Evolutionary conservation across 2,113 vertebrate species (phyloP).

Genomic region (Macroglossus sobrinus): DNA sequence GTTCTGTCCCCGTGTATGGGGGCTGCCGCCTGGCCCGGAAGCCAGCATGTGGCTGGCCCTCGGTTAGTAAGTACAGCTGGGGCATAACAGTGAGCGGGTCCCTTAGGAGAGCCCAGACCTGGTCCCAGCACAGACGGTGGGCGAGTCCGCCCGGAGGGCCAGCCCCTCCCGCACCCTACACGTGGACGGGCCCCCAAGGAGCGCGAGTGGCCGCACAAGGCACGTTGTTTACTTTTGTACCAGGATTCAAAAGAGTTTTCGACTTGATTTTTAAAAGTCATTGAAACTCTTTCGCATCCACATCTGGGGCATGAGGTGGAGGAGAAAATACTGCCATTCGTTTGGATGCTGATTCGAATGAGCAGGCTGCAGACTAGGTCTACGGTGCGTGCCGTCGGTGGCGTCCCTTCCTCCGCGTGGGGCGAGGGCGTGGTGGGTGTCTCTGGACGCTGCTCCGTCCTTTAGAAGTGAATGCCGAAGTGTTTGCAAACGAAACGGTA

Average conservation of each 20-base stretch:
- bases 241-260: background rate
- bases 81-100: too few species aligned
- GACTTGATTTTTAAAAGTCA: background rate
- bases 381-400: background rate
- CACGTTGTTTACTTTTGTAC: background rate
- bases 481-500: background rate
- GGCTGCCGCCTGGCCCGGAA: too few species aligned
- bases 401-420: background rate
- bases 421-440: background rate
- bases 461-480: background rate
- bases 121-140: too few species aligned
- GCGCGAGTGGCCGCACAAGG: rapidly evolving
- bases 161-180: too few species aligned
- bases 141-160: too few species aligned
- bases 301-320: background rate
- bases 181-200: background rate
- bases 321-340: background rate
- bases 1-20: too few species aligned
- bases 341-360: background rate
- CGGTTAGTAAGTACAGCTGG: too few species aligned
- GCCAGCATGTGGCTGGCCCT: too few species aligned
- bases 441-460: background rate
- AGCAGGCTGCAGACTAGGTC: background rate
- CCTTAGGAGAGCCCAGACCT: too few species aligned
- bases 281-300: background rate